These are phyloP conservation scores for Polyploca ridens DNA, from an alignment of 2,888 invertebrate species.

Conservation along the genomic window DNA sequence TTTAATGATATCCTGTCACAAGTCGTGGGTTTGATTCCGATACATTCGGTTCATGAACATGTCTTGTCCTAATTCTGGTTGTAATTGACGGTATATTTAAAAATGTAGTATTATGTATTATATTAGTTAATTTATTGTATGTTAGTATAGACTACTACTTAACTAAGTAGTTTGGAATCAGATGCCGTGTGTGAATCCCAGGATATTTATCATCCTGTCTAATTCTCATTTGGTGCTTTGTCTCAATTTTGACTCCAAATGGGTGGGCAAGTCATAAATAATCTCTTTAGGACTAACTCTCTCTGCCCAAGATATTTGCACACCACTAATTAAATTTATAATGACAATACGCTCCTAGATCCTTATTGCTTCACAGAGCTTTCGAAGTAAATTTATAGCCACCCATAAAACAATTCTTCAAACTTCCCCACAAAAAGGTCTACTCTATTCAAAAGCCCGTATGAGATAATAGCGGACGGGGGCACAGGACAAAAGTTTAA, in stretches of 20 bases:
- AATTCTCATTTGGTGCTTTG: too few species aligned
- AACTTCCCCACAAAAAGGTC: slow-evolving; percentile 76
- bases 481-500: slow-evolving; percentile 76
- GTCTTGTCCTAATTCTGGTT: too few species aligned
- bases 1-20: too few species aligned
- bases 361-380: slow-evolving; percentile 47
- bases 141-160: too few species aligned
- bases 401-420: slow-evolving; percentile 81
- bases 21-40: too few species aligned
- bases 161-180: too few species aligned
- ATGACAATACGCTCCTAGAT: slow-evolving; percentile 53
- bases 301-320: slow-evolving; percentile 34
- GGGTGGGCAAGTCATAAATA: slow-evolving; percentile 36
- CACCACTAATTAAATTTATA: slow-evolving; percentile 58
- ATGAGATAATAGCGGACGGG: slow-evolving; percentile 77
- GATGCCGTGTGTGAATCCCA: too few species aligned
- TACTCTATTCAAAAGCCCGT: slow-evolving; percentile 68
- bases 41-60: too few species aligned
- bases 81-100: too few species aligned
- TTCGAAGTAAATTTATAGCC: slow-evolving; percentile 70
- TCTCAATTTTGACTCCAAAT: neutral
- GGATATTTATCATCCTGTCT: too few species aligned
- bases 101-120: too few species aligned
- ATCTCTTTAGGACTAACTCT: slow-evolving; percentile 32
- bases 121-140: too few species aligned